Conservation (phyloP, 2,113 vertebrate genomes). For the Xyliphius kryptos region DNA sequence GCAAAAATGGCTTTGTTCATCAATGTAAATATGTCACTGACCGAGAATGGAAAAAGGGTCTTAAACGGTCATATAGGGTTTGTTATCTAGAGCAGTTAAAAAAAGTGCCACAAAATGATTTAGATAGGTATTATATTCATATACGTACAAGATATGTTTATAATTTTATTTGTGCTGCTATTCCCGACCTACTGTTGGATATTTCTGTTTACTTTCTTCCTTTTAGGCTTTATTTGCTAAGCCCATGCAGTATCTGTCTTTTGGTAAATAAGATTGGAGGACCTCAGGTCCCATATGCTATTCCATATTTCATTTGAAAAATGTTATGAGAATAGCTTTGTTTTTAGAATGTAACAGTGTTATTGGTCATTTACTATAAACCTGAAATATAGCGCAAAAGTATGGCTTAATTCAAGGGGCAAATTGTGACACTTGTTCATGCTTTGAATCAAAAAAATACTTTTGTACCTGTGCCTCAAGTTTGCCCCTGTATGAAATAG, state of each 20-base stretch:
- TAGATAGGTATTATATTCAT: slow-evolving; percentile 19
- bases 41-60: slow-evolving; percentile 12
- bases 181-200: slow-evolving; percentile 19
- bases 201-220: slow-evolving; percentile 23
- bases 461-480: no score
- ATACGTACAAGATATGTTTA: slow-evolving; percentile 17
- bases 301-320: no score
- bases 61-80: slow-evolving; percentile 20
- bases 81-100: slow-evolving; percentile 18
- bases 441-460: no score
- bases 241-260: not conserved
- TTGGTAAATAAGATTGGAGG: slow-evolving; percentile 3
- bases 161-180: slow-evolving; percentile 27
- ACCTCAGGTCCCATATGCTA: slow-evolving; percentile 22
- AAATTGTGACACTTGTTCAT: not conserved
- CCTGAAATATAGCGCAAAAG: no score
- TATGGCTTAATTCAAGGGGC: no score
- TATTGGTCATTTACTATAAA: slow-evolving; percentile 9
- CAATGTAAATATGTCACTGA: slow-evolving; percentile 28
- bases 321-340: slow-evolving; percentile 6
- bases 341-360: slow-evolving; percentile 9
- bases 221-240: slow-evolving; percentile 23
- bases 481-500: no score
- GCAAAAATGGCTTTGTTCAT: no score
- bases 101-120: slow-evolving; percentile 14